A percentile compares a stretch with the other conserved stretches of the same genome.
Evolutionary conservation across 2,113 vertebrate species (phyloP).

Genomic region (Prunella himalayana): DNA sequence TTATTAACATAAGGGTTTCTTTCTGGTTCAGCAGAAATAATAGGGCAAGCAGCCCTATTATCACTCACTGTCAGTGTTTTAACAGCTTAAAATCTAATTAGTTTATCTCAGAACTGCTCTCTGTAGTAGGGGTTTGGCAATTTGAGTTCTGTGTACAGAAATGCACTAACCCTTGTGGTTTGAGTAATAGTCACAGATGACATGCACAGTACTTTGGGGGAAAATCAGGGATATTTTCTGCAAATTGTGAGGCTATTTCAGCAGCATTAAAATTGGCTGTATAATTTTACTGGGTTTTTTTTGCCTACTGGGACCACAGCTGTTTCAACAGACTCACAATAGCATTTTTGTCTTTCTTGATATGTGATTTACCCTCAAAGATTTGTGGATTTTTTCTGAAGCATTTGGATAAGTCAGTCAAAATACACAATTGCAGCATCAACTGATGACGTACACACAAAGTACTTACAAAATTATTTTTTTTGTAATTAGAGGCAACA

Average conservation of each 20-base stretch:
- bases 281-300: neutral
- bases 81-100: slow-evolving; percentile 41
- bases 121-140: neutral
- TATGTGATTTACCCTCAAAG: neutral
- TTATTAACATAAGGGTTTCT: slow-evolving; percentile 5
- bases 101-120: slow-evolving; percentile 29
- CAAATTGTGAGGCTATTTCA: neutral
- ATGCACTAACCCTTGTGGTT: neutral
- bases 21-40: slow-evolving; percentile 33
- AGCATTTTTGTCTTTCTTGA: neutral
- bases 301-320: neutral
- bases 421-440: neutral
- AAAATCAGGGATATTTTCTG: neutral
- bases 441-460: neutral
- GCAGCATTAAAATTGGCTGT: neutral
- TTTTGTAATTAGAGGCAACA: neutral
- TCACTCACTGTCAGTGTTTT: slow-evolving; percentile 16
- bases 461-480: rapidly evolving
- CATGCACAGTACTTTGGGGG: neutral
- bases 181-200: neutral
- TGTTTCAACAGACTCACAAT: neutral
- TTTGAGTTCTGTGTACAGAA: neutral
- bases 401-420: neutral
- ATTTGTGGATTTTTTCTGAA: neutral
- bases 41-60: neutral